phyloP scores from a whole-genome alignment of 2,888 invertebrate genomes.

The Tromatobia lineatoria region DNA sequence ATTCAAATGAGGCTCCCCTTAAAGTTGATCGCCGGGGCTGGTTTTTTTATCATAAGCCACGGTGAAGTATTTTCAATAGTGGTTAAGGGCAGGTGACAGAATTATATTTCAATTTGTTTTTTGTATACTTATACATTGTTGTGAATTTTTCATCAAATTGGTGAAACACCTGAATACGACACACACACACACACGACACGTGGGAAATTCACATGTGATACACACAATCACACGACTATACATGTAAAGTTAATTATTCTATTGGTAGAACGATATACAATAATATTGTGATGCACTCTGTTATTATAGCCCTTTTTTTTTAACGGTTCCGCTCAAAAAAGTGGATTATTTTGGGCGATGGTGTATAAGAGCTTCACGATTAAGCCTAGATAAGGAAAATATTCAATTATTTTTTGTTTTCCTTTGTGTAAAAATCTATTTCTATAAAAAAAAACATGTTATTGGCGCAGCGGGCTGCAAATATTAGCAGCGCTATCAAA shows the following conservation, averaged over 20 bases:
- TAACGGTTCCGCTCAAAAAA: neutral
- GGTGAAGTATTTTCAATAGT: too few relatives aligned
- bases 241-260: slow-evolving; percentile 34
- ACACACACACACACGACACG: slow-evolving; percentile 3
- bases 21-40: too few relatives aligned
- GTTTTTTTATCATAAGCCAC: too few relatives aligned
- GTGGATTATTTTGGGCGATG: neutral
- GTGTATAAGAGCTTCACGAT: neutral
- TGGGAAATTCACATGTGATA: slow-evolving; percentile 20
- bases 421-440: neutral
- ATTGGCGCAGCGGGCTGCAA: neutral
- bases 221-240: slow-evolving; percentile 23
- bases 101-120: too few relatives aligned
- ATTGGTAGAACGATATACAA: neutral
- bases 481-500: neutral
- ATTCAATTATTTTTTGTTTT: neutral
- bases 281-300: neutral
- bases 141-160: too few relatives aligned
- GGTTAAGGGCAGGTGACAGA: too few relatives aligned
- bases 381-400: neutral
- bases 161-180: neutral
- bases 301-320: slow-evolving; percentile 1
- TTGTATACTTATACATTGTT: too few relatives aligned
- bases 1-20: too few relatives aligned
- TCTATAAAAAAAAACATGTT: neutral